Evolutionary conservation across 2,797 vertebrate genomes (phyloP).

Genomic region (Acipenser ruthenus): DNA sequence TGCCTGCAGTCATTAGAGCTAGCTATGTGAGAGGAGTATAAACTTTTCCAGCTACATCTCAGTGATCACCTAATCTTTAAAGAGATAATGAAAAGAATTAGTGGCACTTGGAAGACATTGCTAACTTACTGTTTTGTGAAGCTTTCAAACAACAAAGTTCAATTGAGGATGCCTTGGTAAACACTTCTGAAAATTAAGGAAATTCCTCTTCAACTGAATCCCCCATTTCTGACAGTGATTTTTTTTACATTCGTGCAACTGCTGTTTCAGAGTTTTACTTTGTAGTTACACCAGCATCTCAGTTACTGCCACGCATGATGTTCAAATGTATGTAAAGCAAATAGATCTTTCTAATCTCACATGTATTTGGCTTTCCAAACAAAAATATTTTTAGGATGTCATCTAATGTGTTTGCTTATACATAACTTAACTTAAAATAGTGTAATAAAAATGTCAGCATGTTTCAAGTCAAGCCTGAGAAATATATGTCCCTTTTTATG

Average conservation of each 20-base stretch:
- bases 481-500: background rate
- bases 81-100: constrained; percentile 9
- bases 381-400: too few species aligned
- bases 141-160: background rate
- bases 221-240: background rate
- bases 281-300: too few species aligned
- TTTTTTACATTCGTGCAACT: background rate
- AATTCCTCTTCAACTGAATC: constrained; percentile 11
- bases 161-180: background rate
- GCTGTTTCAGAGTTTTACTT: too few species aligned
- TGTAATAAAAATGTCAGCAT: constrained; percentile 13
- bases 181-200: background rate
- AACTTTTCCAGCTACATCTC: background rate
- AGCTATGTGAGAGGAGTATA: constrained; percentile 7
- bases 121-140: background rate
- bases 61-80: constrained; percentile 1
- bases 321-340: too few species aligned
- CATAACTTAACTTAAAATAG: background rate
- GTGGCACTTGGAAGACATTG: constrained; percentile 8
- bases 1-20: constrained; percentile 9
- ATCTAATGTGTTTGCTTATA: background rate
- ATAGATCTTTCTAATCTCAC: too few species aligned
- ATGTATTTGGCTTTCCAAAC: too few species aligned
- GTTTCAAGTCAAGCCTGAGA: constrained; percentile 19
- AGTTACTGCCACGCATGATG: too few species aligned